phyloP scores from a whole-genome alignment of 23 tunicate genomes.

The Corella eumyota region DNA sequence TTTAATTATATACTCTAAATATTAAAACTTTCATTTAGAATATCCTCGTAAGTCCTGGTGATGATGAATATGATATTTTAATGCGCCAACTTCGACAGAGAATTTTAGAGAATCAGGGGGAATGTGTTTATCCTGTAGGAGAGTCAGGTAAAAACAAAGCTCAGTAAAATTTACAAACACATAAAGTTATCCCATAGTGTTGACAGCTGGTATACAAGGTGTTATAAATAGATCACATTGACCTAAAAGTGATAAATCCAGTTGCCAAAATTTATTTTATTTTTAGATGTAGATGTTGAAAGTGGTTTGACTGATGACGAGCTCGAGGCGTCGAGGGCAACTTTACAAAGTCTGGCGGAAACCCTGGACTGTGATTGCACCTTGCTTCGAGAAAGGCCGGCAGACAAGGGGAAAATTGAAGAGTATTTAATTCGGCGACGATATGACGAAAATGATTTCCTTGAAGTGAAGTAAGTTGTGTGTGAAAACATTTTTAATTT shows the following conservation, averaged over 20 bases:
- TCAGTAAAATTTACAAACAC: neutral
- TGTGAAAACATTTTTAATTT: too few relatives aligned
- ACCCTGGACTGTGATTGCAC: constrained; percentile 74
- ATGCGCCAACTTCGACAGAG: constrained; percentile 39
- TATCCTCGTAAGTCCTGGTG: constrained; percentile 56
- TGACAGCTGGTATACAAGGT: neutral
- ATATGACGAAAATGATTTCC: constrained; percentile 63
- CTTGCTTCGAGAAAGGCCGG: constrained; percentile 45
- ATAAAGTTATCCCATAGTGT: too few relatives aligned
- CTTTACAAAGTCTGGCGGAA: constrained; percentile 57
- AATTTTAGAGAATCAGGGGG: constrained; percentile 76
- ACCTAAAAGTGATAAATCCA: too few relatives aligned
- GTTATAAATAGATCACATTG: neutral
- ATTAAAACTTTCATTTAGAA: constrained; percentile 12
- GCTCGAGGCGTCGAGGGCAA: constrained; percentile 46
- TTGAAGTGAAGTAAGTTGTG: constrained; percentile 72
- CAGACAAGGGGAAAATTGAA: constrained; percentile 43
- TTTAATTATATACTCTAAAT: too few relatives aligned
- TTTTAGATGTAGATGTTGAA: constrained; percentile 53
- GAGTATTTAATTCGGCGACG: constrained; percentile 65
- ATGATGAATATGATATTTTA: constrained; percentile 57
- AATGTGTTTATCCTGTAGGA: constrained; percentile 73
- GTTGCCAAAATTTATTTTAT: too few relatives aligned
- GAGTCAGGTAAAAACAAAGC: constrained; percentile 35
- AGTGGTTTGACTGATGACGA: constrained; percentile 71